These are phyloP conservation scores for Phrynosoma platyrhinos DNA, from an alignment of 2,113 vertebrate species.

Conservation along the genomic window DNA sequence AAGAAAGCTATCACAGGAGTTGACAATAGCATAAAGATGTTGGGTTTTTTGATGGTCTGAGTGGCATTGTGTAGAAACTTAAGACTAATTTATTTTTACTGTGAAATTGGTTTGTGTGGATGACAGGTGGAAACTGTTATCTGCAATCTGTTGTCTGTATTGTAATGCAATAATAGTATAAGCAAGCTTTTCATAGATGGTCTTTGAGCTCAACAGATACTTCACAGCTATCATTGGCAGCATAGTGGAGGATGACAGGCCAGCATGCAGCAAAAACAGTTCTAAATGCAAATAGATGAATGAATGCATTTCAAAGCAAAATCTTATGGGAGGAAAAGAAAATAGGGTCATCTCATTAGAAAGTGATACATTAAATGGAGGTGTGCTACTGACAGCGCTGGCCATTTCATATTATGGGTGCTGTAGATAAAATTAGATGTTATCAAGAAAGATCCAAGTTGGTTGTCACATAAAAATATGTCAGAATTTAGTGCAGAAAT, in stretches of 20 bases:
- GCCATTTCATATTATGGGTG: not conserved
- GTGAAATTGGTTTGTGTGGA: not conserved
- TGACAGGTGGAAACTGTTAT: slow-evolving; percentile 30
- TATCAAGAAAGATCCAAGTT: not conserved
- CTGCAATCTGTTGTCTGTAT: not conserved
- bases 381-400: not conserved
- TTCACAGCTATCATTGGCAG: not conserved
- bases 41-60: not conserved
- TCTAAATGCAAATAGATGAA: slow-evolving; percentile 18
- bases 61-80: slow-evolving; percentile 15
- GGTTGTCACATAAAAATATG: not conserved
- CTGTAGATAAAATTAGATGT: not conserved
- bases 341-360: not conserved
- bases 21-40: not conserved
- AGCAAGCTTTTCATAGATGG: slow-evolving; percentile 6
- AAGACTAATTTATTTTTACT: not conserved
- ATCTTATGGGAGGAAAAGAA: not conserved
- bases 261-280: slow-evolving; percentile 13
- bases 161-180: slow-evolving; percentile 26
- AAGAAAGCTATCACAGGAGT: not conserved
- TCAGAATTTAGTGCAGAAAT: slow-evolving; percentile 9
- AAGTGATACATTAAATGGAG: not conserved
- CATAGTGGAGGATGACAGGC: not conserved
- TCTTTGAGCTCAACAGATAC: slow-evolving; percentile 2
- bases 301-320: slow-evolving; percentile 2